Conservation (phyloP, 2,797 vertebrate genomes). For the Poecilia gillii region DNA sequence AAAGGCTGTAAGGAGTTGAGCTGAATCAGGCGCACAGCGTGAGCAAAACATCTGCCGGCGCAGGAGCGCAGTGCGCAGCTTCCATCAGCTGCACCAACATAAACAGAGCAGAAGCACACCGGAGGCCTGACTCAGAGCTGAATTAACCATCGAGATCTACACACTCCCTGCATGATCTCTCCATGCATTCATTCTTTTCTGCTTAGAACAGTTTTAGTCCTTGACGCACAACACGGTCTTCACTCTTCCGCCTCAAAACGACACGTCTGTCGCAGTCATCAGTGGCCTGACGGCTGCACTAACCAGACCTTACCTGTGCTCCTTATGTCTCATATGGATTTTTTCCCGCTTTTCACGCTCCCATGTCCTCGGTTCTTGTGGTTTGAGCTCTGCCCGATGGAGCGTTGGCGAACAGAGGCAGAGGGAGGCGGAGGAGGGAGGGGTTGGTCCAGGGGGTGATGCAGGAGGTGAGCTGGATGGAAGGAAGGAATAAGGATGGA, state of each 20-base stretch:
- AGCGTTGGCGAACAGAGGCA: conserved; percentile 43
- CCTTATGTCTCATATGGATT: conserved; percentile 3
- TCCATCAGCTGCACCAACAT: conserved; percentile 50
- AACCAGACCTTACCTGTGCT: conserved; percentile 62
- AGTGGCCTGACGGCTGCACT: not conserved
- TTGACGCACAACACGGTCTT: conserved; percentile 12
- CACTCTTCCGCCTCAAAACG: conserved; percentile 20
- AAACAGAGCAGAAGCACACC: conserved; percentile 15
- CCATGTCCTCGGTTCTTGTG: conserved; percentile 28
- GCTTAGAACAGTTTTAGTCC: conserved; percentile 1
- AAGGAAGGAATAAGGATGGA: not conserved
- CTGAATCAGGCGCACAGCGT: conserved; percentile 39
- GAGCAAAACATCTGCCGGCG: conserved; percentile 50
- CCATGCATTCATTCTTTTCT: conserved; percentile 17
- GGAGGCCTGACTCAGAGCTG: not conserved
- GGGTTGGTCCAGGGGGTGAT: conserved; percentile 16
- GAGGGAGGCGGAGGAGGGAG: conserved; percentile 8
- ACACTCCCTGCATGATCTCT: not conserved
- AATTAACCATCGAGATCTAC: not conserved
- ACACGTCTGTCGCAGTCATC: conserved; percentile 7
- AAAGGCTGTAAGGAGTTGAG: not conserved
- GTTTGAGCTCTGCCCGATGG: conserved; percentile 60
- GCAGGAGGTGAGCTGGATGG: conserved; percentile 43
- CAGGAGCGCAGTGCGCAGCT: conserved; percentile 61
- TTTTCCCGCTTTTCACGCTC: conserved; percentile 19